Conservation (phyloP, 2,113 vertebrate species). For the Bambusicola thoracicus region DNA sequence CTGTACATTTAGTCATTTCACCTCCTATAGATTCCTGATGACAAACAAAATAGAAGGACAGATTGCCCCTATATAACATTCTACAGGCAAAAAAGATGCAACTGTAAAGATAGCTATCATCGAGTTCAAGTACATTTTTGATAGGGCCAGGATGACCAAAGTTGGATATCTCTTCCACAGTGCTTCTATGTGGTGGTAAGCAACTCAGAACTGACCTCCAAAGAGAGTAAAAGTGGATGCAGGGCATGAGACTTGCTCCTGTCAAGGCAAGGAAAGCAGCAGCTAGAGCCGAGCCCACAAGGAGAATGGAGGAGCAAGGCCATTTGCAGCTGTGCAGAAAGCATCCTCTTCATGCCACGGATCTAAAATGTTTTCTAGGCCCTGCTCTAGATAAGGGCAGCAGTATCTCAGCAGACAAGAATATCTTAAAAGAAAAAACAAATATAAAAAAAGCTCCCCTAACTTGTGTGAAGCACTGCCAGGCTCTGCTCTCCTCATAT, state of each 20-base stretch:
- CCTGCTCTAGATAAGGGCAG: background rate
- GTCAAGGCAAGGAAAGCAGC: background rate
- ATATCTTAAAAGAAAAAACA: background rate
- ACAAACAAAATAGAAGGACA: slow-evolving; percentile 6
- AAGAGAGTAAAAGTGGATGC: background rate
- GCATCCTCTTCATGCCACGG: accelerated
- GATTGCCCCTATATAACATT: background rate
- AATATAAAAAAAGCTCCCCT: background rate
- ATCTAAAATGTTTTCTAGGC: background rate
- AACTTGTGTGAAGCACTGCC: background rate
- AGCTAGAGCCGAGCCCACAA: background rate
- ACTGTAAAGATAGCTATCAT: background rate
- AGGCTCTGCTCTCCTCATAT: background rate
- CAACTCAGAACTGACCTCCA: background rate
- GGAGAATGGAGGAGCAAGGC: background rate
- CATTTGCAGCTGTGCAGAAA: background rate
- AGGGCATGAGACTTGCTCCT: background rate
- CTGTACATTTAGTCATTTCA: background rate
- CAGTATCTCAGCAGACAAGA: background rate
- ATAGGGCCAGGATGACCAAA: background rate
- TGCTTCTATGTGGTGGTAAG: accelerated
- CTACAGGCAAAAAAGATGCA: background rate
- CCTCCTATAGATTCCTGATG: background rate
- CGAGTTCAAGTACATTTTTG: background rate
- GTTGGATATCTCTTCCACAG: background rate